A percentile compares a stretch with the other conserved stretches of the same genome.
phyloP scores from a whole-genome alignment of 1,140 invertebrate genomes.

The Bilobella aurantiaca region DNA sequence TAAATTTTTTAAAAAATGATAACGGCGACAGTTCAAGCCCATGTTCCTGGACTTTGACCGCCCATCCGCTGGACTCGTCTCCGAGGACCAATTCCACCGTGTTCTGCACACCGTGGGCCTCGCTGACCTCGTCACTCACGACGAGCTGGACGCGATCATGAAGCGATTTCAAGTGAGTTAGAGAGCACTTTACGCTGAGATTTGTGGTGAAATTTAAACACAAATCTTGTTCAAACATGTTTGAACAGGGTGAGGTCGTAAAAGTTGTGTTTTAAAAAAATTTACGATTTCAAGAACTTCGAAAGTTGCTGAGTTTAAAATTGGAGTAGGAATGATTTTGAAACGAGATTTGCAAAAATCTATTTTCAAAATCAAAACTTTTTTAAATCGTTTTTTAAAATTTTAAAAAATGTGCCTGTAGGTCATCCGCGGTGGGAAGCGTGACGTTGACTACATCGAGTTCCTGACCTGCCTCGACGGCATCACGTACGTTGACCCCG shows the following conservation, averaged over 20 bases:
- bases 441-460: conserved; percentile 30
- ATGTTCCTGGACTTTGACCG: conserved; percentile 34
- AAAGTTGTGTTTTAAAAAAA: too few relatives aligned
- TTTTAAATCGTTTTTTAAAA: not conserved
- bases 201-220: too few relatives aligned
- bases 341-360: too few relatives aligned
- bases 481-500: conserved; percentile 20
- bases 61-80: conserved; percentile 29
- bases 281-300: too few relatives aligned
- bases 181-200: too few relatives aligned
- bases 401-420: conserved; percentile 1
- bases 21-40: conserved; percentile 24
- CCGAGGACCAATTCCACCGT: conserved; percentile 33
- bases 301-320: too few relatives aligned
- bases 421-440: conserved; percentile 29
- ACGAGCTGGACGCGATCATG: conserved; percentile 30
- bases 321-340: too few relatives aligned
- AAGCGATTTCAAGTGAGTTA: conserved; percentile 28
- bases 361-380: too few relatives aligned
- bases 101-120: conserved; percentile 31
- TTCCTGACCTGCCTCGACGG: conserved; percentile 30
- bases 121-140: conserved; percentile 18
- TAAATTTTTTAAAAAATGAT: not conserved
- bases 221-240: too few relatives aligned
- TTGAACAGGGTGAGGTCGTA: too few relatives aligned